Conservation (phyloP, 1,140 invertebrate species). For the Carposina sasakii region DNA sequence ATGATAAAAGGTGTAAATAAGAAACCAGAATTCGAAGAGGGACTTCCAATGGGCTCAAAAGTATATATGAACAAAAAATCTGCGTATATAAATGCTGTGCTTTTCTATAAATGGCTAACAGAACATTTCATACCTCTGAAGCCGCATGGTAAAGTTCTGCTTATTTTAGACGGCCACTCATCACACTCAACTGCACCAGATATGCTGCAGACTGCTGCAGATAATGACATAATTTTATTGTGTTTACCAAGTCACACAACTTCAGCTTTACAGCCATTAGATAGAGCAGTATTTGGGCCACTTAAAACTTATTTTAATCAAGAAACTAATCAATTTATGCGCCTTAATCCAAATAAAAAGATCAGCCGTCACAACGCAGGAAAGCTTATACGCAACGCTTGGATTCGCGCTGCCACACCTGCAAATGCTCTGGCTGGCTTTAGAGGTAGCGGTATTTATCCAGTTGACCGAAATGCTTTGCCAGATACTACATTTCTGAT, state of each 20-base stretch:
- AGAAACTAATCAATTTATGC: constrained; percentile 29
- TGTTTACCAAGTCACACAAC: constrained; percentile 46
- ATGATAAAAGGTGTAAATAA: constrained; percentile 41
- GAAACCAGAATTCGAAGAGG: constrained; percentile 42
- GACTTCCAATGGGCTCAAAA: constrained; percentile 36
- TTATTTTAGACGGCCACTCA: constrained; percentile 57
- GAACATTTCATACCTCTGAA: constrained; percentile 49
- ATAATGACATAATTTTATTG: constrained; percentile 43
- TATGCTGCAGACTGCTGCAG: constrained; percentile 32
- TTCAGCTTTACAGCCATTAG: constrained; percentile 42
- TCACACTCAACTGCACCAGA: constrained; percentile 37
- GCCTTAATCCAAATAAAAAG: constrained; percentile 25
- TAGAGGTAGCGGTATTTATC: constrained; percentile 33
- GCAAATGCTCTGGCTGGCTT: constrained; percentile 30
- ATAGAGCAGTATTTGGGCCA: constrained; percentile 35
- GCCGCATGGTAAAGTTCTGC: constrained; percentile 38
- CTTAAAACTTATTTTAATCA: too few species aligned
- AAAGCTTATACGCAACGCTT: constrained; percentile 29
- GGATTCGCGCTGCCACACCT: constrained; percentile 27
- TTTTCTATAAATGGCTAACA: constrained; percentile 52
- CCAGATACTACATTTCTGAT: constrained; percentile 18
- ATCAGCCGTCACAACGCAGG: constrained; percentile 21
- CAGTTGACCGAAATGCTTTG: constrained; percentile 22
- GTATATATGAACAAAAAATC: constrained; percentile 45
- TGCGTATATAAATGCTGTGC: constrained; percentile 38